Evolutionary conservation across 2,797 vertebrate genomes (phyloP).

Genomic region (Rhadinocentrus ornatus): DNA sequence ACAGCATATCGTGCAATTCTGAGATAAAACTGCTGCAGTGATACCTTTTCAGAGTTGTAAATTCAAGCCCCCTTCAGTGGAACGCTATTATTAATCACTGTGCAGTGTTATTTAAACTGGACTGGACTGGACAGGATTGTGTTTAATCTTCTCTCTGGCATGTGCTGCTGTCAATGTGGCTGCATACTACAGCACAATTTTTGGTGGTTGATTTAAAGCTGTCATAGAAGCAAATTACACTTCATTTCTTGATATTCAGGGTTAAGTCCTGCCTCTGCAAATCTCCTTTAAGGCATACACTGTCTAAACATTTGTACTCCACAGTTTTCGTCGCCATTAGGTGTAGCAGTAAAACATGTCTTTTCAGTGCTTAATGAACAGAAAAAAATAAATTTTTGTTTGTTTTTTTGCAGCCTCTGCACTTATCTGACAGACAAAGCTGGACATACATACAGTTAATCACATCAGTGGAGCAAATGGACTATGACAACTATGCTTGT

Average conservation of each 20-base stretch:
- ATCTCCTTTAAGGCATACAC: background rate
- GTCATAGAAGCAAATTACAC: background rate
- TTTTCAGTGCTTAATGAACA: background rate
- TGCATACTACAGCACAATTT: background rate
- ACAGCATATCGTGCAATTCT: background rate
- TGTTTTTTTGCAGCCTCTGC: background rate
- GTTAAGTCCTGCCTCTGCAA: background rate
- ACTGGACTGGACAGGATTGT: background rate
- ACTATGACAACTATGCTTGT: background rate
- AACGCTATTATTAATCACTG: constrained; percentile 2
- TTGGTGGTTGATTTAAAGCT: constrained; percentile 8
- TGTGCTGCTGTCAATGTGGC: background rate
- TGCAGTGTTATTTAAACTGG: constrained; percentile 4
- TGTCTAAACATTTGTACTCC: background rate
- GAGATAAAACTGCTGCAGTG: constrained; percentile 14
- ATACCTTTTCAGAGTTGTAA: constrained; percentile 20
- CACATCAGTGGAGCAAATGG: background rate
- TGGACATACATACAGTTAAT: background rate
- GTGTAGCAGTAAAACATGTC: background rate
- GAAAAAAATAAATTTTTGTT: too few species aligned
- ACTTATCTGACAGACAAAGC: background rate
- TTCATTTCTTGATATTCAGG: background rate
- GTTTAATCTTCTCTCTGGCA: constrained; percentile 11
- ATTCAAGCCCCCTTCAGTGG: background rate
- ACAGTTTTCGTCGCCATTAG: background rate